Base-by-base conservation (phyloP, 2,888 invertebrate genomes). In the Melipona bicolor region DNA sequence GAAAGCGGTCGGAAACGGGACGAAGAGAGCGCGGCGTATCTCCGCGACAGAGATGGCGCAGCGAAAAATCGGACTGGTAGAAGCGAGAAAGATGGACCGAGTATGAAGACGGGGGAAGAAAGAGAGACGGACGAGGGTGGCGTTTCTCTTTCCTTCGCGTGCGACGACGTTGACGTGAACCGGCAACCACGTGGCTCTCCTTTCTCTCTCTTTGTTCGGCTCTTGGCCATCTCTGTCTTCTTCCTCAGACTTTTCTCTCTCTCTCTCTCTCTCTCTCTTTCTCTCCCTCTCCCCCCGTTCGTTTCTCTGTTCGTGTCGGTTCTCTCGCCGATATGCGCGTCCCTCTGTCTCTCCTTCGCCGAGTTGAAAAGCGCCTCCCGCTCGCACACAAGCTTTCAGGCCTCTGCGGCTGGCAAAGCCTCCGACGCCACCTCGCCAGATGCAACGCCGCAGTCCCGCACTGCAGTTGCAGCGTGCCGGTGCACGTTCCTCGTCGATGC, bases 401-500 rank as follows among this genome's bases (percentile, higher is more conserved):
- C 85, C 85, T 90, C 88, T 86, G 84, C 87, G 85, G 84, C 83
- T 88, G 80, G 73, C 79, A 72, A 82, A 73, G 77, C 84, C 77
- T 87, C 87, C 86, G 87, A 90, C 84, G 87, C 88, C 87, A 88
- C 87, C 89, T 90, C 87, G 90, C 80, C 89, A 90, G 90, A 91
- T 91, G 90, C 88, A 91, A 87, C 91, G 86, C 91, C 90, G 91
- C 91, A 92, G 91, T 93, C 91, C 93, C 91, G 92, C 93, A 93
- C 91, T 93, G 92, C 93, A 92, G 93, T 92, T 89, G 87, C 87
- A 87, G 75, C 89, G 84, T 85, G 85, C 85, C 84, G 83, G 82
- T 81, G 83, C 83, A 87, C 83, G 85, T 73, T 77, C 77, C 50
- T 24, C 81, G 76, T 76, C 70, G 78, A 70, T 69, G 64, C 86